Evolutionary conservation across 2,888 invertebrate genomes (phyloP).

Genomic region (Papilio gigon): DNA sequence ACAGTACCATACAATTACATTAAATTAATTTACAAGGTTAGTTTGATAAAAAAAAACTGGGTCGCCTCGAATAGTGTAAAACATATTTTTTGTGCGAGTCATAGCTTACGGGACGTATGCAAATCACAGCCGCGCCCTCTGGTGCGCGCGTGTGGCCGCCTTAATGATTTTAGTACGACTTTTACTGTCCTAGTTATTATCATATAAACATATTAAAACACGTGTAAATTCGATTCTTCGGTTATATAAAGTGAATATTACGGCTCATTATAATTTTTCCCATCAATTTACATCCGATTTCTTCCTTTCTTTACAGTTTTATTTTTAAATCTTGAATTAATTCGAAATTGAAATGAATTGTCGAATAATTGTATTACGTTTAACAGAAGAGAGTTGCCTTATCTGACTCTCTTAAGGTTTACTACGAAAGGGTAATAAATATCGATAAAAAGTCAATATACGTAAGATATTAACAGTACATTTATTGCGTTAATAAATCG

Average conservation of each 20-base stretch:
- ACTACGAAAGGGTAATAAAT: background rate
- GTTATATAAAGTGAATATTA: background rate
- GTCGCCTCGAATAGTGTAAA: constrained; percentile 39
- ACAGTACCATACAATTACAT: constrained; percentile 17
- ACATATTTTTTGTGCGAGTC: constrained; percentile 37
- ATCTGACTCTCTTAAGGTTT: background rate
- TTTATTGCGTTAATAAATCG: constrained; percentile 4
- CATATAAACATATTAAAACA: background rate
- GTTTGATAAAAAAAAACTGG: constrained; percentile 38
- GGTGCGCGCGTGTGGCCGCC: constrained; percentile 9
- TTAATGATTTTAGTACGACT: constrained; percentile 23
- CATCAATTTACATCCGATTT: too few species aligned
- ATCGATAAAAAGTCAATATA: constrained; percentile 3
- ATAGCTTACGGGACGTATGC: constrained; percentile 37
- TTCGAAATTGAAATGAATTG: too few species aligned
- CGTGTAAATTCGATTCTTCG: background rate
- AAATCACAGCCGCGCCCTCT: constrained; percentile 37
- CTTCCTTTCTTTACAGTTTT: too few species aligned
- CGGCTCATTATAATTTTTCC: background rate
- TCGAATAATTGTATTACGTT: too few species aligned
- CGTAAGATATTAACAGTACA: background rate
- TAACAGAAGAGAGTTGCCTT: background rate
- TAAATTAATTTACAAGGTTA: constrained; percentile 35
- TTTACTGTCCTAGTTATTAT: constrained; percentile 11
- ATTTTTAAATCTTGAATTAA: too few species aligned